Evolutionary conservation across 2,888 invertebrate species (phyloP), one percentile per base, ranked within the genome.

Genomic region (Drosophila monieri): DNA sequence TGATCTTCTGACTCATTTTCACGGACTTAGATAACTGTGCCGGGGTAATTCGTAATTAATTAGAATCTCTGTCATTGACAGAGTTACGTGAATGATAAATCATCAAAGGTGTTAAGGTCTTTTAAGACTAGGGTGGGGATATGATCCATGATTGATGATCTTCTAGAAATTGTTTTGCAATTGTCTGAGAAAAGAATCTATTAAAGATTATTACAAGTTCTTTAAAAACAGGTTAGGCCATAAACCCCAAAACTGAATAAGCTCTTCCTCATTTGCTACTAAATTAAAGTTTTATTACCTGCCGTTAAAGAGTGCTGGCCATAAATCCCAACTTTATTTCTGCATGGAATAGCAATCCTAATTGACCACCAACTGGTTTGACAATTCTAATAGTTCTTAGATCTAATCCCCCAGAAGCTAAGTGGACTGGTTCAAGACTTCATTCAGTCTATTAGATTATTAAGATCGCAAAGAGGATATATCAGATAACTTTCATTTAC

Each of bases 401-500:
- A 43, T 27, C n/a, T 27, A 9, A 32, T 44, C 21, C 43, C 12
- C 14, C 6, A 39, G 49, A 21, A n/a, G 8, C 8, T 21, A 27
- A 39, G 27, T 39, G 3, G 10, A 41, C 41, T 21, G 43, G 43
- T 41, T 18, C 6, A 21, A 43, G 21, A 43, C 3, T 21, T 5
- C 9, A 18, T 21, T 18, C 12, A 43, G 9, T 21, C 2, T 4
- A 41, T 8, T 18, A 10, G 15, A 41, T 41, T 41, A 2, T 39
- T 14, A 15, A 15, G 41, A 15, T 43, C 41, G 12, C 14, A 15
- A 21, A 21, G 15, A 15, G 23, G 30, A 15, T 18, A 10, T 1
- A 32, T 27, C 32, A 8, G 48, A 46, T 61, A 35, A 69, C 69
- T 69, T 69, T 69, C 68, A 39, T 68, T 69, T 54, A 10, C 78